phyloP scores from a whole-genome alignment of 2,113 vertebrate species.

The Ardeotis arabs region DNA sequence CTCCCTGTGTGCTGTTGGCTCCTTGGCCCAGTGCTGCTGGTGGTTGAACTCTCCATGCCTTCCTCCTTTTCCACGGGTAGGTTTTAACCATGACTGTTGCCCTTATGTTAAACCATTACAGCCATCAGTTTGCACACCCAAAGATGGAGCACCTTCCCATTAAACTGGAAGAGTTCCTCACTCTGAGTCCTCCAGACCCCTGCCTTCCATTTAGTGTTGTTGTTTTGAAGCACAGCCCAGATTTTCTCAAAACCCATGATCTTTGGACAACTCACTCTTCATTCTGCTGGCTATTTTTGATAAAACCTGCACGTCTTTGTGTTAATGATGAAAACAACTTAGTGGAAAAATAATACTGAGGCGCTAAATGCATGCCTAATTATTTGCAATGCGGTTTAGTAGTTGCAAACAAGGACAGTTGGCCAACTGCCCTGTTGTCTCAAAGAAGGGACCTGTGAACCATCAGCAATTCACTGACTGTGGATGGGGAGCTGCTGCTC shows the following conservation, averaged over 20 bases:
- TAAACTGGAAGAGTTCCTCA: not conserved
- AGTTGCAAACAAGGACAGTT: not conserved
- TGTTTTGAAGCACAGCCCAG: not conserved
- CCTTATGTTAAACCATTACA: not conserved
- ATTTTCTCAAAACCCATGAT: not conserved
- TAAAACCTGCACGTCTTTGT: not conserved
- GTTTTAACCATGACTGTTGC: not conserved
- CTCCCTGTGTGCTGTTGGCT: not conserved
- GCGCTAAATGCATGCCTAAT: not conserved
- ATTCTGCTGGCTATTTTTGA: fast-evolving
- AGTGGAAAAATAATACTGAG: not conserved
- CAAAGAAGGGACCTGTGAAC: not conserved
- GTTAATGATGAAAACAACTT: not conserved
- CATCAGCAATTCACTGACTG: not conserved
- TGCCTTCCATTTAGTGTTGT: not conserved
- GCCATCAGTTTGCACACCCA: fast-evolving
- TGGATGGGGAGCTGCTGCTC: not conserved
- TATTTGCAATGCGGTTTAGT: not conserved
- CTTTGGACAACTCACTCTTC: not conserved
- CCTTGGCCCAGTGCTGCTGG: not conserved
- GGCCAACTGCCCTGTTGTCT: fast-evolving
- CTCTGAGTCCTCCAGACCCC: fast-evolving
- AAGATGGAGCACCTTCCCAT: fast-evolving
- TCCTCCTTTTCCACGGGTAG: not conserved
- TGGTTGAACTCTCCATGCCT: not conserved